A percentile compares a stretch with the other conserved stretches of the same genome.
phyloP scores from a whole-genome alignment of 2,113 vertebrate species.

The Loxodonta africana region DNA sequence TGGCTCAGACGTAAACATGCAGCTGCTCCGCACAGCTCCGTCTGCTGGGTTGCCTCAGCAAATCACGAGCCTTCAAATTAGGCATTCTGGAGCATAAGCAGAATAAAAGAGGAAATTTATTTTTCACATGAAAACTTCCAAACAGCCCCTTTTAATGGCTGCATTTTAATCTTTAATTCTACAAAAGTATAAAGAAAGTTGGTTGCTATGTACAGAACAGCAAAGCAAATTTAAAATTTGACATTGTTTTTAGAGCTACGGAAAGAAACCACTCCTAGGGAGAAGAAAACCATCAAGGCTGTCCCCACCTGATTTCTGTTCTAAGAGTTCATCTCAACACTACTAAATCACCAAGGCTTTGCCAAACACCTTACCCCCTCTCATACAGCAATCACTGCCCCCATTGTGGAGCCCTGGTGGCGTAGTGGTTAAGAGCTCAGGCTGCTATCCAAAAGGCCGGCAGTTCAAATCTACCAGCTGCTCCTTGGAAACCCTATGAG shows the following conservation, averaged over 20 bases:
- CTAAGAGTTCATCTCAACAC: background rate
- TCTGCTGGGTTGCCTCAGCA: background rate
- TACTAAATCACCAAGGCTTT: background rate
- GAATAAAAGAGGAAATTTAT: background rate
- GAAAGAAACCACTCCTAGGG: background rate
- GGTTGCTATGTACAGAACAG: background rate
- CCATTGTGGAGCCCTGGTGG: too few relatives aligned
- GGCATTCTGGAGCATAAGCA: conserved; percentile 60
- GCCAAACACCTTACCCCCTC: too few relatives aligned
- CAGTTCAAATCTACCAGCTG: too few relatives aligned
- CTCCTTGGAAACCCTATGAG: too few relatives aligned
- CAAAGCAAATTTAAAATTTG: conserved; percentile 8
- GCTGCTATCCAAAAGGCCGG: too few relatives aligned
- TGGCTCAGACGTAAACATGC: conserved; percentile 49
- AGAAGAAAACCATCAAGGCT: background rate
- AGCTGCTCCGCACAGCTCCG: background rate
- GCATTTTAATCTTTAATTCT: conserved; percentile 41
- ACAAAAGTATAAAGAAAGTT: background rate
- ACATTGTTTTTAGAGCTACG: background rate
- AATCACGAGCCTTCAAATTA: background rate
- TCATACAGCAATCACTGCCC: background rate
- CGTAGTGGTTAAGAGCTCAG: too few relatives aligned
- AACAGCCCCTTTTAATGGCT: background rate
- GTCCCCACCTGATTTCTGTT: background rate
- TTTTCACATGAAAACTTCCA: conserved; percentile 32